Conservation (phyloP, 2,113 vertebrate genomes). For the Pelecanoides urinatrix region DNA sequence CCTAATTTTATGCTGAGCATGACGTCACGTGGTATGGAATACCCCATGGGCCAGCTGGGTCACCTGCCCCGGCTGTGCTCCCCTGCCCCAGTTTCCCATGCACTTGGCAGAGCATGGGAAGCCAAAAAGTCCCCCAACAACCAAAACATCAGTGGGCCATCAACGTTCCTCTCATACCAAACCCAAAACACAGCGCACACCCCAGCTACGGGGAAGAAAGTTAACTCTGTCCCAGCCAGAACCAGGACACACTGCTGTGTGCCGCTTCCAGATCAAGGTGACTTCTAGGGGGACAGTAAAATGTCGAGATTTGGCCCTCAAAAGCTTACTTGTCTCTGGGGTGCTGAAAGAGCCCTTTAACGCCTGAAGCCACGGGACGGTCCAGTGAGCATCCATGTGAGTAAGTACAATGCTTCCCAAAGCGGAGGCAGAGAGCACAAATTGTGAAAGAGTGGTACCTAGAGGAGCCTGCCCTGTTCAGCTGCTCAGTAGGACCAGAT, state of each 20-base stretch:
- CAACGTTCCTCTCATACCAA: too few relatives aligned
- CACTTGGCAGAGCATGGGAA: too few relatives aligned
- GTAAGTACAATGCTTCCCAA: neutral
- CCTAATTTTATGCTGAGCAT: too few relatives aligned
- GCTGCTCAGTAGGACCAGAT: neutral
- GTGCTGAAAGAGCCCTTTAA: neutral
- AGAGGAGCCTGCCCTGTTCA: neutral
- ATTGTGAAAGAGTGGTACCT: neutral
- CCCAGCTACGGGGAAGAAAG: too few relatives aligned
- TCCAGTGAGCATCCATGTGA: neutral
- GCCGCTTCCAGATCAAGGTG: neutral
- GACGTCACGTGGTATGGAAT: too few relatives aligned
- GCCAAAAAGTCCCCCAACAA: too few relatives aligned
- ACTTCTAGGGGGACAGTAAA: neutral
- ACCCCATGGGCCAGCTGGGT: too few relatives aligned
- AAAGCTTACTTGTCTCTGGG: neutral
- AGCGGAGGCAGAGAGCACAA: neutral
- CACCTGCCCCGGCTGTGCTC: too few relatives aligned
- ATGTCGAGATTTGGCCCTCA: neutral
- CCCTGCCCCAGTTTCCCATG: too few relatives aligned
- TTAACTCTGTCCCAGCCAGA: too few relatives aligned
- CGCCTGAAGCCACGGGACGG: accelerated
- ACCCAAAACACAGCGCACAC: too few relatives aligned
- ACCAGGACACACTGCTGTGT: neutral
- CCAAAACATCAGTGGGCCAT: too few relatives aligned